These are phyloP conservation scores for Neocrepidodera transversa DNA, from an alignment of 2,888 invertebrate genomes.

Conservation along the genomic window DNA sequence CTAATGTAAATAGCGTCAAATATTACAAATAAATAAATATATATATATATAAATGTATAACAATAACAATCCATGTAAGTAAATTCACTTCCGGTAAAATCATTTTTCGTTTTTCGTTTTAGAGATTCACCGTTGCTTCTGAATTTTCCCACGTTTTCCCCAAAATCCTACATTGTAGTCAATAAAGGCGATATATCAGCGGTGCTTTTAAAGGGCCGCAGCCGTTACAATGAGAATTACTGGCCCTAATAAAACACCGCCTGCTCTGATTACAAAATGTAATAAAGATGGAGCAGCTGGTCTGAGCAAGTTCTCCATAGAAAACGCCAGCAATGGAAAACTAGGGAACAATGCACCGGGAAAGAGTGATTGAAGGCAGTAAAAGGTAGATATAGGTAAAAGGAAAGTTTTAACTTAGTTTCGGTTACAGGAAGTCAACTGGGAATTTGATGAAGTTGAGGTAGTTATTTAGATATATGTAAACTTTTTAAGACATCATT, in stretches of 20 bases:
- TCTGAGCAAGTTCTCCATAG: slow-evolving; percentile 30
- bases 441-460: too few species aligned
- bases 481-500: too few species aligned
- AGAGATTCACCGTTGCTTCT: slow-evolving; percentile 10
- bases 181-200: slow-evolving; percentile 56
- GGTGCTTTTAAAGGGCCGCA: slow-evolving; percentile 52
- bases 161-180: slow-evolving; percentile 51
- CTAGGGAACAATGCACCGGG: slow-evolving; percentile 24
- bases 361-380: slow-evolving; percentile 23
- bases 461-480: too few species aligned
- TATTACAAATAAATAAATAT: too few species aligned
- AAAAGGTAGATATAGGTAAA: slow-evolving; percentile 18
- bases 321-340: slow-evolving; percentile 28
- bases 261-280: slow-evolving; percentile 57
- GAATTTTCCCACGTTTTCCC: slow-evolving; percentile 26
- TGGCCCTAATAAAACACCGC: slow-evolving; percentile 56
- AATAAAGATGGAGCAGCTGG: slow-evolving; percentile 51
- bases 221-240: slow-evolving; percentile 54
- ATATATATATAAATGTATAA: too few species aligned
- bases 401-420: too few species aligned
- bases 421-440: too few species aligned
- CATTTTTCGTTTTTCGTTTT: too few species aligned
- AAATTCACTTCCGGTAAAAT: too few species aligned
- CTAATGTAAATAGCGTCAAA: too few species aligned
- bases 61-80: too few species aligned